Evolutionary conservation across 2,888 invertebrate species (phyloP), one percentile per base, ranked within the genome.

Genomic region (Diaphora mendica): DNA sequence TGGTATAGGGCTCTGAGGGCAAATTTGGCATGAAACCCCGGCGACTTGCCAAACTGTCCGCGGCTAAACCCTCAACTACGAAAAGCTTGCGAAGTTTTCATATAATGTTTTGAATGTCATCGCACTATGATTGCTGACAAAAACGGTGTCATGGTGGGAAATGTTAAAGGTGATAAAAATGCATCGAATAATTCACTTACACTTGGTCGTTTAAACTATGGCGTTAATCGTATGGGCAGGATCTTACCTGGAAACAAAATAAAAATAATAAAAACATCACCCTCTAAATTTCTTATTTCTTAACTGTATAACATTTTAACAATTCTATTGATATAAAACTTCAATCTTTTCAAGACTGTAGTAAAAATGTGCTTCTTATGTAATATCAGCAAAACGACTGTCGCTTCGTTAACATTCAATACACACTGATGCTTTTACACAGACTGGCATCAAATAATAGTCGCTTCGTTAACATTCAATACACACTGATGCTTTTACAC

Each of bases 1-100:
- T 48, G 33, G 15, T 67, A 78, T 83, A 81, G 79, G 79, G 75
- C 66, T 44, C 15, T 64, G 74, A 35, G 44, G 73, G 70, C 30
- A 62, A 70, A 72, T 76, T 82, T 87, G 88, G 86, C 88, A 79
- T 72, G 70, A 78, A 35, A 59, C 65, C 77, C 77, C 68, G 87
- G 85, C 88, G 75, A 77, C 55, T 44, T 83, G 88, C 86, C 87
- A 87, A 86, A 79, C 81, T 75, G 77, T 78, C 83, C 78, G 66
- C 78, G 71, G 35, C 62, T 59, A 35, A 71, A 69, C 77, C 81
- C 87, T 71, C 70, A 26, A 35, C 9, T n/a, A 51, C 20, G 11
- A 48, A 48, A 67, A 44, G 20, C 11, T 30, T 62, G 59, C 20
- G 30, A 42, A 39, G 13, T 69, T 9, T 55, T 55, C 51, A n/a